Base-by-base conservation (phyloP, 2,113 vertebrate genomes). In the Pagrus major region DNA sequence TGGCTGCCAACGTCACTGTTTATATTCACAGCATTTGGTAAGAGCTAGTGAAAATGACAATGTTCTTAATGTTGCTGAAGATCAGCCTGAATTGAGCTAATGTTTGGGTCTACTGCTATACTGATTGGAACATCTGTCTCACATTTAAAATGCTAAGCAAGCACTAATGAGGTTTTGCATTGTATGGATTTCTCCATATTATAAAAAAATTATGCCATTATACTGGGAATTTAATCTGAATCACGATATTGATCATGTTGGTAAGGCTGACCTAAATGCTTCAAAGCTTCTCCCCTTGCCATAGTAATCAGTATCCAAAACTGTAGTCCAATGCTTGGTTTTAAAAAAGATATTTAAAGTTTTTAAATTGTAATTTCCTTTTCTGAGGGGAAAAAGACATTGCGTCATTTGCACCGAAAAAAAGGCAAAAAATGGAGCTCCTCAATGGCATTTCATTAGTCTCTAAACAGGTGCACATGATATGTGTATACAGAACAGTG, bases 1-100 rank as follows among this genome's bases (percentile, higher is more conserved):
- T 66, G 23, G n/a, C 2, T 11, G 31, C n/a, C 20, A 8, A 42
- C 12, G 2, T 37, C 6, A 27, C 1, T 25, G 3, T 29, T n/a
- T 35, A 0, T 72, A 66, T 84, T 76, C 15, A 51, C 31, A 10
- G 41, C 31, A 31, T 83, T 81, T 65, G 20, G 4, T 52, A 0
- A 59, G 31, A n/a, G n/a, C 21, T 7, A 23, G 21, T 15, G 16
- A n/a, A 20, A 10, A 66, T 27, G 55, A 55, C 61, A 65, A 49
- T 60, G 16, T 16, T 42, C 11, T n/a, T 33, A 49, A 65, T 69
- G 55, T 14, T 20, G 41, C 49, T 64, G 63, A 29, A 31, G 55
- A 56, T 71, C 60, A 12, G 16, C 15, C 21, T 59, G 35, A 81
- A 65, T 29, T 27, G 11, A 18, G 6, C 12, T 76, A 20, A 69